Base-by-base conservation (phyloP, 2,888 invertebrate species). In the Opisthograptis luteolata region DNA sequence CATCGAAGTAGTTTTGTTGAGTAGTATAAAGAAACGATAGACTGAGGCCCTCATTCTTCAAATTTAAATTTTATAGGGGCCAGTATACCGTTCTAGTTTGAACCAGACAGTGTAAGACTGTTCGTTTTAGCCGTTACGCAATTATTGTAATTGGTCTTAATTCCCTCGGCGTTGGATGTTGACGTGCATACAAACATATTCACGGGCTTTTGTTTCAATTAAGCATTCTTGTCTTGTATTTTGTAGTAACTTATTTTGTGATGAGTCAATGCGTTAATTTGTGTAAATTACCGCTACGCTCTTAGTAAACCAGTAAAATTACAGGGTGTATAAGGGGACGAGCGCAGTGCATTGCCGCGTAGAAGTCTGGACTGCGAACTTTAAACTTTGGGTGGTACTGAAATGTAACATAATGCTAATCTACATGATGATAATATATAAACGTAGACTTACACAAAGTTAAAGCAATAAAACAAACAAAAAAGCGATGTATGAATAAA, bases 121-220 rank as follows among this genome's bases (percentile, higher is more conserved):
- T 59, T 58, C 52, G 62, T 69, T 63, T 58, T 62, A 66, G 66
- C 66, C 61, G 66, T 76, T 75, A 64, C 64, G 62, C 63, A 73
- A 74, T 68, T 73, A 74, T 72, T 69, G 62, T 73, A 71, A 74
- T 78, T 71, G 73, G 50, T 62, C 53, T 65, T 68, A 69, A 75
- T 74, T 70, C 55, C 56, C 50, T 47, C 50, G 50, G 48, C 60
- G 47, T 57, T 35, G 27, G 40, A 44, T 44, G n/a, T 52, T 51
- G 46, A 20, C 53, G 45, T 46, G 55, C 46, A 43, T 55, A 46
- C 37, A 43, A 45, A 50, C 50, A 46, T 48, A 41, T 48, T 46
- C 31, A 42, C 24, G 12, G 34, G 31, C 49, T 53, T 53, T 42
- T 43, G 44, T 58, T 32, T 56, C 49, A 61, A 58, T 58, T 55